Evolutionary conservation across 1,140 invertebrate genomes (phyloP), one percentile per base, ranked within the genome.

Genomic region (Trypoxylus dichotomus): DNA sequence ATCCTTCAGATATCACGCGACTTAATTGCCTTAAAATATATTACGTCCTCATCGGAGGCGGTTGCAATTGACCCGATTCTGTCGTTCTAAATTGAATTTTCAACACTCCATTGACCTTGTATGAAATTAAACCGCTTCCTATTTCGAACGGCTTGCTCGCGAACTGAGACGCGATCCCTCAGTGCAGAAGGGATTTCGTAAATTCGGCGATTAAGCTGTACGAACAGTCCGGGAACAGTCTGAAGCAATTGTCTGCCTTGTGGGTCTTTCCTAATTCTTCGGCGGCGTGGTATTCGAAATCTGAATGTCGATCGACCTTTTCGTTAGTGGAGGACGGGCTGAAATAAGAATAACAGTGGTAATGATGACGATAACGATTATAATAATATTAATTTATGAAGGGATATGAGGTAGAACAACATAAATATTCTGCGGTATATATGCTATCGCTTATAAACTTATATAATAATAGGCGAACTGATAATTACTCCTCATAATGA

Each of bases 281-380:
- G 0, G 93, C 91, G 15, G 90, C 89, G 75, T 90, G 90, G 84
- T 93, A 94, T 79, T 93, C 92, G 79, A 91, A 91, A 84, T 94
- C 91, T 0, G 87, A 86, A 82, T 91, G 89, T 58, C 90, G 86
- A 19, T 91, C 89, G n/a, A 91, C 81, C 58, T 85, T 84, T 79
- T 93, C 91, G 58, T 85, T 86, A 21, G 90, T 93, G 1, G 89
- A 88, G 5, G 92, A 93, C 42, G 5, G 19, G 11, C 15, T 54
- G 47, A 83, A 63, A 8, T 76, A 71, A 63, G 10, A 47, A 68
- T 15, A 32, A 32, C 10, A 37, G 32, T 37, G 10, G 10, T 37
- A 37, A 37, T 5, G 32, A 0, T 37, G n/a, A n/a, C n/a, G n/a
- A n/a, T n/a, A n/a, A n/a, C n/a, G n/a, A 37, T 37, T 37, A 37